Conservation (phyloP, 2,797 vertebrate genomes). For the Eulemur albifrons region DNA sequence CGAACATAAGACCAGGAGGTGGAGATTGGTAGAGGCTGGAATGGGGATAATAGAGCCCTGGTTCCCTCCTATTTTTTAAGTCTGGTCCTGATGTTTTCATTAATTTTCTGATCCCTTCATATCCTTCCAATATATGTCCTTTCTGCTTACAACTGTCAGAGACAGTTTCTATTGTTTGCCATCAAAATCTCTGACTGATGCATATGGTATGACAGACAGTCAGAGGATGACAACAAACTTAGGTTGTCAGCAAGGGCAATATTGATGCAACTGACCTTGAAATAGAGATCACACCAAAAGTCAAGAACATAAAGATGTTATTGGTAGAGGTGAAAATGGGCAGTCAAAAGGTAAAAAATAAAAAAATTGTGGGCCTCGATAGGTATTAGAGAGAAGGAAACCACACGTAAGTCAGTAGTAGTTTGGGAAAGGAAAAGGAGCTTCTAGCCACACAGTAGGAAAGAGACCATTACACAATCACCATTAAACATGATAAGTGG, state of each 20-base stretch:
- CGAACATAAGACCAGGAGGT: not conserved
- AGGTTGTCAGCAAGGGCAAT: not conserved
- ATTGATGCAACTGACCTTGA: not conserved
- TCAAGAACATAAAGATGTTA: not conserved
- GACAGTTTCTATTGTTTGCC: not conserved
- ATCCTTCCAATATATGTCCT: not conserved
- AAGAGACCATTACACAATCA: not conserved
- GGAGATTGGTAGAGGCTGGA: not conserved
- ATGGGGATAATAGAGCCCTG: not conserved
- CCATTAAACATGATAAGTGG: not conserved
- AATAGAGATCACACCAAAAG: not conserved
- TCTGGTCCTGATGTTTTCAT: not conserved
- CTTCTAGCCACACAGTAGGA: not conserved
- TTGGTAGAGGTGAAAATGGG: not conserved
- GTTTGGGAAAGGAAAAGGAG: not conserved
- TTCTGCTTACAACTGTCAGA: slow-evolving; percentile 19
- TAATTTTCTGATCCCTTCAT: not conserved
- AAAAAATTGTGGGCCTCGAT: not conserved
- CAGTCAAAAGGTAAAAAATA: not conserved
- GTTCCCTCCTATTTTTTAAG: not conserved
- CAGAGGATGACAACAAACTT: not conserved
- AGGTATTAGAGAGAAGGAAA: not conserved
- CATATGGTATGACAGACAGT: not conserved
- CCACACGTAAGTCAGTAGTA: not conserved
- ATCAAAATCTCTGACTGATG: not conserved